Conservation (phyloP, 2,113 vertebrate genomes). For the Melanostigma gelatinosum region DNA sequence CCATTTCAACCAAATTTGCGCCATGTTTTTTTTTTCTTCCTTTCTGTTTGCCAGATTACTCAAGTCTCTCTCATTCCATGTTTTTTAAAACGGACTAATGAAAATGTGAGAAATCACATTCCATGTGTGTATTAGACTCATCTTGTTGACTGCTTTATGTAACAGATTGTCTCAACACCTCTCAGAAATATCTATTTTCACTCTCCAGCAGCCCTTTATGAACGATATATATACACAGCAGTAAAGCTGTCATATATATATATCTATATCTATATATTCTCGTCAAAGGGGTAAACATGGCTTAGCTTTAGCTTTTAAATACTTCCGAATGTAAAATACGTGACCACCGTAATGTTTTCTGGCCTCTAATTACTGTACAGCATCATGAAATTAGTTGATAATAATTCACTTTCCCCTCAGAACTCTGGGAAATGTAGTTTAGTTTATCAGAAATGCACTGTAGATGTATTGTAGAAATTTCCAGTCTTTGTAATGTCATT, state of each 20-base stretch:
- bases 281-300: constrained; percentile 68
- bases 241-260: background rate
- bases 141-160: constrained; percentile 19
- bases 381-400: constrained; percentile 39
- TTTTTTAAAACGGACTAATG: constrained; percentile 14
- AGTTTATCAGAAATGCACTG: constrained; percentile 42
- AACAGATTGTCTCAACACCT: constrained; percentile 71
- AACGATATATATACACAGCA: constrained; percentile 19
- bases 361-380: constrained; percentile 58
- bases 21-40: background rate
- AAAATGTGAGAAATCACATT: constrained; percentile 49
- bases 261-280: constrained; percentile 15
- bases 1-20: background rate
- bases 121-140: constrained; percentile 16
- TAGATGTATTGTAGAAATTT: constrained; percentile 56
- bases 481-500: constrained; percentile 45
- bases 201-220: constrained; percentile 53
- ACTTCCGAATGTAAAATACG: constrained; percentile 57
- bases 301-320: constrained; percentile 71
- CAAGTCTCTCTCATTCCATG: background rate
- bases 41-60: constrained; percentile 10
- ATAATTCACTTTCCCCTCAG: constrained; percentile 27
- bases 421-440: constrained; percentile 46
- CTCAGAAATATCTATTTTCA: constrained; percentile 35
- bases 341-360: constrained; percentile 41